Evolutionary conservation across 2,888 invertebrate genomes (phyloP).

Genomic region (Rhamnusium bicolor): DNA sequence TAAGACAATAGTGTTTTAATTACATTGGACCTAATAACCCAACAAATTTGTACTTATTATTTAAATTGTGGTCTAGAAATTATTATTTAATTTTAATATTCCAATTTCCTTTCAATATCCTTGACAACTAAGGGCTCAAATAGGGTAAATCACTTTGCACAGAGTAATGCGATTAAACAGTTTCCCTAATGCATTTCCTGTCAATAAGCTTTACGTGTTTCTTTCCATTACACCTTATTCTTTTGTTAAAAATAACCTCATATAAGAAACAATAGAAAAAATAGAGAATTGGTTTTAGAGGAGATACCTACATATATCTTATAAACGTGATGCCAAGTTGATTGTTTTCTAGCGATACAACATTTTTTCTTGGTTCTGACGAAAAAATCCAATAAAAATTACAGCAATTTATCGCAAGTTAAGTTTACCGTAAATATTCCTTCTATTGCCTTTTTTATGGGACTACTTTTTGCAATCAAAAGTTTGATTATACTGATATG

Average conservation of each 20-base stretch:
- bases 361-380: not conserved
- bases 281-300: conserved; percentile 7
- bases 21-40: no score
- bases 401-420: conserved; percentile 8
- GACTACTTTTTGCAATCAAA: not conserved
- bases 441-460: not conserved
- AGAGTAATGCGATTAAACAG: no score
- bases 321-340: not conserved
- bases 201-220: not conserved
- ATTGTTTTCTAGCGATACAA: conserved; percentile 17
- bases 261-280: not conserved
- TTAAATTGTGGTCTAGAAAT: no score
- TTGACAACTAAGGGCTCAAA: no score
- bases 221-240: not conserved
- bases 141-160: no score
- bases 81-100: no score
- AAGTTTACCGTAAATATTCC: not conserved
- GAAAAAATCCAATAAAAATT: conserved; percentile 14
- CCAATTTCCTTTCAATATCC: no score
- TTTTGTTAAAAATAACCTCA: not conserved
- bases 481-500: not conserved
- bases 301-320: conserved; percentile 18
- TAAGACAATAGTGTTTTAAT: no score
- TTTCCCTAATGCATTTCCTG: not conserved
- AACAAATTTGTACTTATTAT: no score